Evolutionary conservation across 2,888 invertebrate genomes (phyloP).

Genomic region (Cheilosia impressa): DNA sequence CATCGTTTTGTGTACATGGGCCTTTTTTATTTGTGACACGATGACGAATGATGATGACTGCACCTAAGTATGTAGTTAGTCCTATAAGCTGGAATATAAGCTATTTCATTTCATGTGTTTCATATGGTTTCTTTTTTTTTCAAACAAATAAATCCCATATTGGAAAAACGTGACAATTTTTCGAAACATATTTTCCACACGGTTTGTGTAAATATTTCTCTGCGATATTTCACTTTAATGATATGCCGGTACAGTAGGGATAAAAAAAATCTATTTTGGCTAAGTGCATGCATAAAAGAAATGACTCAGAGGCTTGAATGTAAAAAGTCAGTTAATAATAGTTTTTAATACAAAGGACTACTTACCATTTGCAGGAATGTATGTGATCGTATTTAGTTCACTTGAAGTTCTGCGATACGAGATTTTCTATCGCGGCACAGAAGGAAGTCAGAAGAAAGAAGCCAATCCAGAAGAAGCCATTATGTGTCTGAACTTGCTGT

Average conservation of each 20-base stretch:
- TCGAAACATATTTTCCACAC: constrained; percentile 12
- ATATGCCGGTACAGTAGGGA: neutral
- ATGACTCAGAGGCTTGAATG: too few species aligned
- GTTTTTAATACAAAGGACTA: too few species aligned
- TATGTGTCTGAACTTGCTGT: too few species aligned
- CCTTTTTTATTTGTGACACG: constrained; percentile 34
- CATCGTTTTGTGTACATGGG: constrained; percentile 8
- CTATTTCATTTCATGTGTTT: constrained; percentile 21
- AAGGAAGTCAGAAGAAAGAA: too few species aligned
- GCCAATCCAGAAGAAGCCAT: too few species aligned
- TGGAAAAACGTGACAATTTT: constrained; percentile 58
- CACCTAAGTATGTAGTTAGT: constrained; percentile 29
- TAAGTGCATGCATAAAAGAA: too few species aligned
- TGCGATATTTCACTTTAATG: constrained; percentile 15
- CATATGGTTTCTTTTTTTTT: constrained; percentile 29
- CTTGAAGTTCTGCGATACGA: too few species aligned
- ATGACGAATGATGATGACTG: constrained; percentile 44
- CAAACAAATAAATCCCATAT: constrained; percentile 28
- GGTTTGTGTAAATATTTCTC: constrained; percentile 4
- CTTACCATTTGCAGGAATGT: too few species aligned
- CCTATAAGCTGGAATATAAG: neutral
- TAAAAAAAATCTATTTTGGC: neutral
- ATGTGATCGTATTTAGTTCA: too few species aligned
- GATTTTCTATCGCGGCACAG: too few species aligned
- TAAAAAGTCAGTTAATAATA: too few species aligned